Conservation (phyloP, 2,888 invertebrate species). For the Pyrrhosoma nymphula region DNA sequence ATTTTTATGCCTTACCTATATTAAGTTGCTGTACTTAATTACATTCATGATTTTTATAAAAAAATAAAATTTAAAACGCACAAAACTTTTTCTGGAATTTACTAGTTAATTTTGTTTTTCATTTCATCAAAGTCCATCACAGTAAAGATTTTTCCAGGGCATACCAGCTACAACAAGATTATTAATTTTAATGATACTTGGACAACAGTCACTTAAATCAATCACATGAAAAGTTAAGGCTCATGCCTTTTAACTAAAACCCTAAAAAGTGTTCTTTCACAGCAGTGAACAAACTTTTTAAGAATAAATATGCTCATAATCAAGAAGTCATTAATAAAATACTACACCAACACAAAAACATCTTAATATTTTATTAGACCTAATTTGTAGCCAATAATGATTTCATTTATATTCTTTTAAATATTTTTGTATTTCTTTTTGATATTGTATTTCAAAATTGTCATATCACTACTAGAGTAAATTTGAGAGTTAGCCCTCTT, state of each 20-base stretch:
- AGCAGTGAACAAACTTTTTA: background rate
- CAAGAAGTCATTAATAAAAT: background rate
- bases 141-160: conserved; percentile 3
- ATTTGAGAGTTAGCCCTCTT: conserved; percentile 21
- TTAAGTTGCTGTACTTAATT: conserved; percentile 2
- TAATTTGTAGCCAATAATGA: background rate
- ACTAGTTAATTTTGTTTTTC: background rate
- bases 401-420: background rate
- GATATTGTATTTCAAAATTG: conserved; percentile 11
- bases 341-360: background rate
- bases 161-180: background rate
- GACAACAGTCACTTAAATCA: background rate
- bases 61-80: conserved; percentile 26
- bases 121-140: background rate
- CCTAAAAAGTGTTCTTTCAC: background rate
- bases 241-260: background rate
- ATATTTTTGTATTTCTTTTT: background rate
- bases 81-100: background rate
- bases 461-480: conserved; percentile 42
- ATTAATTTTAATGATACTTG: background rate
- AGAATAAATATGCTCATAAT: background rate
- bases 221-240: background rate
- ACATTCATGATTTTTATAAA: conserved; percentile 29
- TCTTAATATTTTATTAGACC: background rate
- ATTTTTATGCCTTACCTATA: conserved; percentile 1